phyloP scores from a whole-genome alignment of 2,888 invertebrate species.

The Nemapogon koenigi region DNA sequence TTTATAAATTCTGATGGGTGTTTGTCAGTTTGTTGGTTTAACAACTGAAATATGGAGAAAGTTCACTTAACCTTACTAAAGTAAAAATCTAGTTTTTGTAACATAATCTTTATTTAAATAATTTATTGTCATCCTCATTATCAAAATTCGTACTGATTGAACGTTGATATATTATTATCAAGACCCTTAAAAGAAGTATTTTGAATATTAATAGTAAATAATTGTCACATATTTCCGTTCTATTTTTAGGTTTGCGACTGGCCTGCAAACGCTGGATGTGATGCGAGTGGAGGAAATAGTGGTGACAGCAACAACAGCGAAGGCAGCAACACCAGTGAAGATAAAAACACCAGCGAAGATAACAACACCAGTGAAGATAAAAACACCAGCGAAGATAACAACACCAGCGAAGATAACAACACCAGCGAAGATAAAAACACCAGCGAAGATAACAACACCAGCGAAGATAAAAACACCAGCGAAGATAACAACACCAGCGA shows the following conservation, averaged over 20 bases:
- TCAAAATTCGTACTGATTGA: too few species aligned
- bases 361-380: slow-evolving; percentile 9
- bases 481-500: background rate
- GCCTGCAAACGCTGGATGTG: slow-evolving; percentile 1
- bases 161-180: too few species aligned
- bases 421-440: slow-evolving; percentile 1
- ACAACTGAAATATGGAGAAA: too few species aligned
- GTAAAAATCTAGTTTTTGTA: too few species aligned
- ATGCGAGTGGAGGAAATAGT: background rate
- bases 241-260: slow-evolving; percentile 8
- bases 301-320: background rate
- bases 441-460: slow-evolving; percentile 10
- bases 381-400: background rate
- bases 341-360: slow-evolving; percentile 3
- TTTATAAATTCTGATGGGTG: too few species aligned
- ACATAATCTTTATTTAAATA: too few species aligned
- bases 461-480: slow-evolving; percentile 13
- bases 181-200: too few species aligned
- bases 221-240: too few species aligned
- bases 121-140: too few species aligned
- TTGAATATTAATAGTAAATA: too few species aligned
- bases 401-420: background rate
- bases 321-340: background rate
- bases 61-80: too few species aligned
- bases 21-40: too few species aligned